Conservation (phyloP, 2,888 invertebrate species). For the Cetonia aurata region DNA sequence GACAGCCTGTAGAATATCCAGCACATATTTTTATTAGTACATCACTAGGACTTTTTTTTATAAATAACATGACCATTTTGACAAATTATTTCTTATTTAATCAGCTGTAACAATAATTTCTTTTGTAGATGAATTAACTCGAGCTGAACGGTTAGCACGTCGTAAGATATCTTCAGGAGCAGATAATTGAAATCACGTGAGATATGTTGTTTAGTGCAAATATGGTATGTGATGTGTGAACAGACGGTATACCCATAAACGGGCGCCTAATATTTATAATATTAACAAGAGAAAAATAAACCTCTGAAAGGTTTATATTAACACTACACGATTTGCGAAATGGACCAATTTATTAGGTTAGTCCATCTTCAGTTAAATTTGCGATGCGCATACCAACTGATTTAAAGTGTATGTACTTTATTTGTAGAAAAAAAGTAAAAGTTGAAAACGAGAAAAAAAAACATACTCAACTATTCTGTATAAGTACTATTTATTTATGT, state of each 20-base stretch:
- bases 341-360: conserved; percentile 42
- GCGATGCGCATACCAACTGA: conserved; percentile 28
- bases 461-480: conserved; percentile 47
- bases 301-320: conserved; percentile 36
- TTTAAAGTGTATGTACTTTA: conserved; percentile 44
- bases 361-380: conserved; percentile 41
- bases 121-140: conserved; percentile 50
- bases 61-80: too few relatives aligned
- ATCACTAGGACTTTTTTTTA: not conserved
- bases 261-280: conserved; percentile 26
- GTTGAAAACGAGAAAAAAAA: conserved; percentile 33
- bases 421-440: conserved; percentile 43
- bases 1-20: not conserved
- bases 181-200: conserved; percentile 55
- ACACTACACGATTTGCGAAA: conserved; percentile 37
- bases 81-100: too few relatives aligned
- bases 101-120: not conserved
- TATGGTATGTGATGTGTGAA: conserved; percentile 50
- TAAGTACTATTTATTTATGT: conserved; percentile 59
- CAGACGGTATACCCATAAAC: conserved; percentile 25
- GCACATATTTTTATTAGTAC: conserved; percentile 6
- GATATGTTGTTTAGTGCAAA: conserved; percentile 49
- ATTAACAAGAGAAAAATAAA: conserved; percentile 11
- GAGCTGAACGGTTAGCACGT: conserved; percentile 59
- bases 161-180: conserved; percentile 55